Evolutionary conservation across 2,888 invertebrate genomes (phyloP), one percentile per base, ranked within the genome.

Genomic region (Alcis repandata): DNA sequence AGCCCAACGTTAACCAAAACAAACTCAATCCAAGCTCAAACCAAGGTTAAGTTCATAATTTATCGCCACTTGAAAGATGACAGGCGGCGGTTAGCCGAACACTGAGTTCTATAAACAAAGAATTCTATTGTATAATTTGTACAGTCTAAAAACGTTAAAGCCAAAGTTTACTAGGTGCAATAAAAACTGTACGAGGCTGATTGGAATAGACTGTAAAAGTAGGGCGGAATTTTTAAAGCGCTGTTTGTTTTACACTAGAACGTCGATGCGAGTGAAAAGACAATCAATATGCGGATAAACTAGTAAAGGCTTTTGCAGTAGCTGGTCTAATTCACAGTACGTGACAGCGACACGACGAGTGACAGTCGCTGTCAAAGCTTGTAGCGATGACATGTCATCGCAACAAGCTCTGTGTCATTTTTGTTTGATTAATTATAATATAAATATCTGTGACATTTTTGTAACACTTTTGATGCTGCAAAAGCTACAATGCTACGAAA

Each of bases 31-130:
- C 88, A 91, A 91, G 91, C 87, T 79, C 78, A 58, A 79, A 76
- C 84, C 89, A 91, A 91, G 91, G 92, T 90, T 92, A 89, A 88
- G 86, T 85, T 90, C 85, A 87, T 90, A 89, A 92, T 92, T 92
- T 92, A 92, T 89, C 71, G 80, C 88, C 89, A 89, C 93, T 93
- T 87, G 80, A 85, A 75, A 73, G 87, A 77, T 84, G 90, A 91
- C 90, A 87, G 84, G 73, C 75, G 76, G 74, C 78, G 76, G 79
- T 82, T 80, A 82, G 79, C 79, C 77, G 73, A 84, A 90, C 86
- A 81, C 80, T n/a, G n/a, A n/a, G 78, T 79, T 79, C 77, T 79
- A 82, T 85, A 90, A 90, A 91, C 91, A 92, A 90, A 85, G 80
- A 70, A 45, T 43, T 63, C 51, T 36, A 63, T 61, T 61, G 58